phyloP scores from a whole-genome alignment of 2,113 vertebrate genomes.

The Scopus umbretta region DNA sequence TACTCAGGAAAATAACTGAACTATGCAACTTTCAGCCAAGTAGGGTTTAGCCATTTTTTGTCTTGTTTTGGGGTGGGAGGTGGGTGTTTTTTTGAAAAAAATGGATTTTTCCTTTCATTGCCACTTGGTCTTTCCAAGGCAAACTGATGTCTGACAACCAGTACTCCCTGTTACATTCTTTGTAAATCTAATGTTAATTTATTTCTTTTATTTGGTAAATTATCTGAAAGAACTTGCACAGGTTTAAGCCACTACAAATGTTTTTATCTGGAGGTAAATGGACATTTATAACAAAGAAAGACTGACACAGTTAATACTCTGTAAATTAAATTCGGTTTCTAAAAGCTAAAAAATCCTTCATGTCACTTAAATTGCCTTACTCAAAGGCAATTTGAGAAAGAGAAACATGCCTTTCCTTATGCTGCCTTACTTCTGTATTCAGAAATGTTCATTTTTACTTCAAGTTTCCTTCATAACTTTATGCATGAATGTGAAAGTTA shows the following conservation, averaged over 20 bases:
- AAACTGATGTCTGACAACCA: not conserved
- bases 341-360: not conserved
- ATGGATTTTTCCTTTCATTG: not conserved
- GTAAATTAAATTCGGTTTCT: not conserved
- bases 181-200: not conserved
- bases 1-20: not conserved
- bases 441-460: slow-evolving; percentile 15
- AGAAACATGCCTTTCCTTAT: not conserved
- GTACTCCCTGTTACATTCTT: not conserved
- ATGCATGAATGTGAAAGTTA: slow-evolving; percentile 13
- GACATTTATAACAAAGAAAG: not conserved
- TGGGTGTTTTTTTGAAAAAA: not conserved
- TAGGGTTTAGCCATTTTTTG: not conserved
- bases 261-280: not conserved
- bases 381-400: not conserved
- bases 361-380: not conserved
- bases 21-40: not conserved
- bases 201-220: slow-evolving; percentile 13
- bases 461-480: slow-evolving; percentile 12
- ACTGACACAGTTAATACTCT: not conserved
- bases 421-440: not conserved
- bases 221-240: not conserved
- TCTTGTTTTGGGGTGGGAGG: not conserved
- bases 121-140: not conserved
- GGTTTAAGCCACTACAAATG: not conserved